Percentiles rank a stretch among this genome's conserved stretches.
Conservation (phyloP, 37 sponge, comb jelly and placozoan genomes). For the Haliclona indistincta region DNA sequence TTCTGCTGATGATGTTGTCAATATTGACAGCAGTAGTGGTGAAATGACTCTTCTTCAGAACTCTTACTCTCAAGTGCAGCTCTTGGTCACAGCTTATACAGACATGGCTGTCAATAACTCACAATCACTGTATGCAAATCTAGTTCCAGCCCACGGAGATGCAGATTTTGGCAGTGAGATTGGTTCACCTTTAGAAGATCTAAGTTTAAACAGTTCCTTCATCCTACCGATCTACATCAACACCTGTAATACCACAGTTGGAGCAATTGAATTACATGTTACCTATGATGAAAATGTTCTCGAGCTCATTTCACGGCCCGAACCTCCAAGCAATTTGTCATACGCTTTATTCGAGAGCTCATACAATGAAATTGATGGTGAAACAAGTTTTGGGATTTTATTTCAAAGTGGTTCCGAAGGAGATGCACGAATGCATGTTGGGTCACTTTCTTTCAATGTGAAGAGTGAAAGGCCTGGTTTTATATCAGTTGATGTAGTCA, state of each 20-base stretch:
- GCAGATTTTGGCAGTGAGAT: conserved; percentile 39
- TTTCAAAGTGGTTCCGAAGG: not conserved
- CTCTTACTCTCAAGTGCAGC: conserved; percentile 4
- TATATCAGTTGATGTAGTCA: conserved; percentile 15
- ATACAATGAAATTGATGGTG: not conserved
- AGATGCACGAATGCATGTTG: conserved; percentile 37
- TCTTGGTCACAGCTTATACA: not conserved
- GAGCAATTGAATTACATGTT: conserved; percentile 30
- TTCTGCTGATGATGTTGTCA: not conserved
- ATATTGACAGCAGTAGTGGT: conserved; percentile 28
- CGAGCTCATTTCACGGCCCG: not conserved
- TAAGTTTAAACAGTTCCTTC: not conserved
- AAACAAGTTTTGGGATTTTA: conserved; percentile 24
- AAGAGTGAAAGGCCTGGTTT: not conserved
- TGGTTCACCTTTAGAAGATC: not conserved
- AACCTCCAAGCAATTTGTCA: not conserved
- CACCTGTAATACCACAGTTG: conserved; percentile 14
- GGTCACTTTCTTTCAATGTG: conserved; percentile 16
- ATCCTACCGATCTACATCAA: conserved; percentile 46
- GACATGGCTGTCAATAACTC: not conserved
- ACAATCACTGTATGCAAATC: conserved; percentile 13
- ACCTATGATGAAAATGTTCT: conserved; percentile 14
- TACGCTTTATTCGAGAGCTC: conserved; percentile 8
- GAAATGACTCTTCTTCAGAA: conserved; percentile 22
- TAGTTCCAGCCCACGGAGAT: conserved; percentile 52